phyloP scores from a whole-genome alignment of 2,113 vertebrate species.

The Pygoscelis adeliae region DNA sequence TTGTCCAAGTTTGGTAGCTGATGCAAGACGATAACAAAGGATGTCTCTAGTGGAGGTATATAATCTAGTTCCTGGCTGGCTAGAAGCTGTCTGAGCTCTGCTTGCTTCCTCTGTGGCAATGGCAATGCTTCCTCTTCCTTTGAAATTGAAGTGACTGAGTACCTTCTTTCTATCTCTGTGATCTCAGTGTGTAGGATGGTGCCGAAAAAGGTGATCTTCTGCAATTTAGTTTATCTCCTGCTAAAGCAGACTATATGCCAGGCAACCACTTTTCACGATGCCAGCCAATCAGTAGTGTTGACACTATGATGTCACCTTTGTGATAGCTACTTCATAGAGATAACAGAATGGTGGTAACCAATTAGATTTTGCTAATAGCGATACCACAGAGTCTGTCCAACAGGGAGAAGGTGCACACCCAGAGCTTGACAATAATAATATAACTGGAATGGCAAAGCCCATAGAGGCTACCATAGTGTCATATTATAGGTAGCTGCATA shows the following conservation, averaged over 20 bases:
- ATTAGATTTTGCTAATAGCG: neutral
- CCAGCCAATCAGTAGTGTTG: neutral
- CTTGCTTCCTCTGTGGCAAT: neutral
- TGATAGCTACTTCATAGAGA: neutral
- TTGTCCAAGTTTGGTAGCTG: neutral
- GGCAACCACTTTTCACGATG: neutral
- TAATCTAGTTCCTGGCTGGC: neutral
- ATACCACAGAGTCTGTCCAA: neutral
- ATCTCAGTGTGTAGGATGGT: neutral
- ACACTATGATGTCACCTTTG: neutral
- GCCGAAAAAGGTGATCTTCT: neutral
- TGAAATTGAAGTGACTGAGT: neutral
- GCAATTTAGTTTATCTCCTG: constrained; percentile 17
- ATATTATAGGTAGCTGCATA: neutral
- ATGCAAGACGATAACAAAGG: neutral
- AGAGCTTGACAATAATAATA: neutral
- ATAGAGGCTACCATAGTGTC: neutral
- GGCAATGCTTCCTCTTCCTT: neutral
- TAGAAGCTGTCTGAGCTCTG: neutral
- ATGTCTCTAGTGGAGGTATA: neutral
- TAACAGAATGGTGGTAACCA: neutral
- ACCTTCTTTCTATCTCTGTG: neutral
- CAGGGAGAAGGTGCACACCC: neutral
- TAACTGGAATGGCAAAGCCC: neutral
- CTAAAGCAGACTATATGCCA: neutral